Base-by-base conservation (phyloP, 1,140 invertebrate genomes). In the Aphaenogaster ashmeadi region DNA sequence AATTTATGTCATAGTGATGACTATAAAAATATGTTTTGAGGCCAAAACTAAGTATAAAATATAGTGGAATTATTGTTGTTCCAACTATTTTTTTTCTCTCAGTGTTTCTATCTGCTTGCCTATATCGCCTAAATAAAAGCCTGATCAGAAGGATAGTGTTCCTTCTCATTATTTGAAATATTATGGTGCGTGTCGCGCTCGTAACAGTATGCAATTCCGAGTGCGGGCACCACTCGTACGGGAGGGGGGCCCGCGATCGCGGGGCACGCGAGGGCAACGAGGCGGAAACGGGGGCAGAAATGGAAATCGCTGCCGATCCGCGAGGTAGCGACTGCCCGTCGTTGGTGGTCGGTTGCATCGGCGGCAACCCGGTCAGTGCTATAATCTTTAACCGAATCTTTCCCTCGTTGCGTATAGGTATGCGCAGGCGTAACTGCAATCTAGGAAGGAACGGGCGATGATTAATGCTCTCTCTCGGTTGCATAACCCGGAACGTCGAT, bases 241-340 rank as follows among this genome's bases (percentile, higher is more conserved):
- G 56, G 11, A 0, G 13, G 21, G 5, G 7, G 27, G 27, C 27
- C 27, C 27, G 4, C 58, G 44, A 7, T 44, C 41, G 27, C 77
- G 27, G 41, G 77, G 54, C 54, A 64, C 58, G 36, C 18, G 47
- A 50, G 71, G 44, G 77, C 7, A 27, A 18, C 58, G 27, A 64
- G 78, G 47, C 78, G 62, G 78, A 80, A 80, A 80, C 41, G 38
- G 64, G 38, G 64, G 78, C 78, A 69, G 44, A 60, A 52, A 71
- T 81, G 79, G 50, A 71, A 81, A 81, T 81, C 54, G 79, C 36
- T 44, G 38, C 15, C 79, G 66, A 71, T 71, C 38, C 44, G 71
- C 50, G 36, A 44, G 56, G 36, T 50, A 50, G 56, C 50, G 47
- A 71, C 44, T 44, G 64, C 50, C 13, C 64, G 56, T 15, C 27